Evolutionary conservation across 2,888 invertebrate species (phyloP).

Genomic region (Pemphredon lugubris): DNA sequence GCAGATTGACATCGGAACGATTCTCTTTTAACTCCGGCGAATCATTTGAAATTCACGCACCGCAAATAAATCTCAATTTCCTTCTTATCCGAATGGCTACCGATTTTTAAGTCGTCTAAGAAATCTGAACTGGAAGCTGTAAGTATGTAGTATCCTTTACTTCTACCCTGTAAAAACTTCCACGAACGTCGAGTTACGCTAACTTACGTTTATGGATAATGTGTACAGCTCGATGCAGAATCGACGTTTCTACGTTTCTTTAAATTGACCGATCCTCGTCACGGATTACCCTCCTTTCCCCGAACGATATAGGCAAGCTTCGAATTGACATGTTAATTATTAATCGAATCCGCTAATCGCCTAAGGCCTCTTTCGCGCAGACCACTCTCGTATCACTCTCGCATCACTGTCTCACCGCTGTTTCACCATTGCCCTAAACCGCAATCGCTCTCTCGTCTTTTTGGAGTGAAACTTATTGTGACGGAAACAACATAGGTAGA

Average conservation of each 20-base stretch:
- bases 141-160: too few species aligned
- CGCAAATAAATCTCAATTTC: background rate
- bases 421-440: too few species aligned
- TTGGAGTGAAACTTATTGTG: background rate
- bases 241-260: background rate
- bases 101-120: background rate
- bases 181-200: constrained; percentile 9
- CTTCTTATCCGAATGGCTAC: background rate
- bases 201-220: constrained; percentile 11
- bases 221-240: background rate
- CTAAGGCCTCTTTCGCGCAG: background rate
- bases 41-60: background rate
- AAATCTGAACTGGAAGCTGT: constrained; percentile 1
- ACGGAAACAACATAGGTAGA: too few species aligned
- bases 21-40: too few species aligned
- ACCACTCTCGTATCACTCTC: background rate
- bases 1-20: too few species aligned
- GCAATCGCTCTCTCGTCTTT: background rate
- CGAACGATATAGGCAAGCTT: background rate
- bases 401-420: background rate
- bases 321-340: background rate
- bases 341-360: background rate
- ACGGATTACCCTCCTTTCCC: background rate
- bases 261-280: background rate
- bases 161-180: constrained; percentile 29